These are phyloP conservation scores for Percopsis transmontana DNA, from an alignment of 2,113 vertebrate species.

Conservation along the genomic window DNA sequence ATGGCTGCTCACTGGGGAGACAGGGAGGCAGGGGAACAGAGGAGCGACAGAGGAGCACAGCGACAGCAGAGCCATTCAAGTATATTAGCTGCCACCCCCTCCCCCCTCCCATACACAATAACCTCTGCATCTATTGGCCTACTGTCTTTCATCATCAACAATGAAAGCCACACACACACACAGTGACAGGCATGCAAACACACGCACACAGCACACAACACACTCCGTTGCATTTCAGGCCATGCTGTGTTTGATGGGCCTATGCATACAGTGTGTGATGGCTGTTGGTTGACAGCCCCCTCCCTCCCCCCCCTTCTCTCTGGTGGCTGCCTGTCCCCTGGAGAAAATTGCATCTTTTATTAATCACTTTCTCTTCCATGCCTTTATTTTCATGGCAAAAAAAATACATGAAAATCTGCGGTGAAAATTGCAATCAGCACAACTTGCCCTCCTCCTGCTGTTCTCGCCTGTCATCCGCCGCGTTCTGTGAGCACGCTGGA, in stretches of 20 bases:
- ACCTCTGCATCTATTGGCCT: slow-evolving; percentile 67
- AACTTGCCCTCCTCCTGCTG: slow-evolving; percentile 89
- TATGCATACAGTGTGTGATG: slow-evolving; percentile 74
- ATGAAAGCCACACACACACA: slow-evolving; percentile 62
- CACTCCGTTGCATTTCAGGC: slow-evolving; percentile 58
- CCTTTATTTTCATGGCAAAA: slow-evolving; percentile 93
- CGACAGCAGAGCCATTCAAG: slow-evolving; percentile 77
- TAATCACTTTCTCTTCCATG: slow-evolving; percentile 86
- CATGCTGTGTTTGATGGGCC: slow-evolving; percentile 75
- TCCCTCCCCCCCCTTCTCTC: slow-evolving; percentile 72
- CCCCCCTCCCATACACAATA: slow-evolving; percentile 64
- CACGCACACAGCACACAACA: slow-evolving; percentile 43
- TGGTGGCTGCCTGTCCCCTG: slow-evolving; percentile 78
- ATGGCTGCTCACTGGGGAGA: slow-evolving; percentile 76
- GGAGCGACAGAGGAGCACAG: slow-evolving; percentile 60
- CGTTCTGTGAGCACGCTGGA: slow-evolving; percentile 83
- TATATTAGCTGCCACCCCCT: slow-evolving; percentile 67
- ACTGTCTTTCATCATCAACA: slow-evolving; percentile 76
- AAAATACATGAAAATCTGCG: slow-evolving; percentile 74
- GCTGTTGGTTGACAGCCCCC: slow-evolving; percentile 67
- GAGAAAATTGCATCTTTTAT: slow-evolving; percentile 99
- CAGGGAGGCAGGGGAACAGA: slow-evolving; percentile 57
- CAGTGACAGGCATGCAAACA: slow-evolving; percentile 32
- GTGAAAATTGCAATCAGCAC: slow-evolving; percentile 94
- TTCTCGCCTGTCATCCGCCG: slow-evolving; percentile 92